These are phyloP conservation scores for Austrolebias charrua DNA, from an alignment of 2,797 vertebrate species.

Conservation along the genomic window DNA sequence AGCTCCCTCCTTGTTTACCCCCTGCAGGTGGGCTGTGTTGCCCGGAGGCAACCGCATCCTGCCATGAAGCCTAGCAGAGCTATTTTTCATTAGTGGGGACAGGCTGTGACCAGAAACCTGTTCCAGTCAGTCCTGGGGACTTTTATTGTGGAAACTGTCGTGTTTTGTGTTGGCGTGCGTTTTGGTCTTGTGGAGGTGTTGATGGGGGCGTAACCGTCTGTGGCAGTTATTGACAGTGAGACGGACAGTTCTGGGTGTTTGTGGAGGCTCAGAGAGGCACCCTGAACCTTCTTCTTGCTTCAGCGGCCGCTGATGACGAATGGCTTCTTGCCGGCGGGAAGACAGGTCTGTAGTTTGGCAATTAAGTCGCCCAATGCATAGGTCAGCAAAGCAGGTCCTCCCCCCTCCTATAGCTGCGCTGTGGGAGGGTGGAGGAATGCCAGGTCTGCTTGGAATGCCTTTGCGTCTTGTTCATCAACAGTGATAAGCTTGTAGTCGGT, in stretches of 20 bases:
- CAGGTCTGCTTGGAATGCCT: conserved; percentile 53
- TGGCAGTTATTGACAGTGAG: conserved; percentile 47
- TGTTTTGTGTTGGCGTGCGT: background rate
- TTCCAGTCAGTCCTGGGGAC: conserved; percentile 1
- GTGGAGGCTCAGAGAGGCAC: conserved; percentile 41
- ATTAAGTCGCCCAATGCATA: conserved; percentile 38
- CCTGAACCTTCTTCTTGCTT: conserved; percentile 44
- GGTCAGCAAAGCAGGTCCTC: conserved; percentile 16
- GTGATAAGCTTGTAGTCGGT: conserved; percentile 30
- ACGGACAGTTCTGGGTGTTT: conserved; percentile 53
- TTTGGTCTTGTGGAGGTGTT: conserved; percentile 1
- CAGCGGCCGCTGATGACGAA: conserved; percentile 59
- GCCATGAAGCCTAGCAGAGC: conserved; percentile 13
- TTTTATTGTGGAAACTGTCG: background rate
- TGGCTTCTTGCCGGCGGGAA: conserved; percentile 48
- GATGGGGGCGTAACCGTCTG: conserved; percentile 3
- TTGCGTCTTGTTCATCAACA: conserved; percentile 49
- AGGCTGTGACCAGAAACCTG: background rate
- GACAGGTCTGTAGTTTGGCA: conserved; percentile 41
- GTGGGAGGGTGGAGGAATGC: conserved; percentile 52
- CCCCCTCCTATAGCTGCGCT: conserved; percentile 34
- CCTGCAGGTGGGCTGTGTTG: conserved; percentile 38
- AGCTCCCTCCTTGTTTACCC: conserved; percentile 14
- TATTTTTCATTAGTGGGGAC: conserved; percentile 15
- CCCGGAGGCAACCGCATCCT: conserved; percentile 53